Evolutionary conservation across 2,113 vertebrate genomes (phyloP).

Genomic region (Puntigrus tetrazona): DNA sequence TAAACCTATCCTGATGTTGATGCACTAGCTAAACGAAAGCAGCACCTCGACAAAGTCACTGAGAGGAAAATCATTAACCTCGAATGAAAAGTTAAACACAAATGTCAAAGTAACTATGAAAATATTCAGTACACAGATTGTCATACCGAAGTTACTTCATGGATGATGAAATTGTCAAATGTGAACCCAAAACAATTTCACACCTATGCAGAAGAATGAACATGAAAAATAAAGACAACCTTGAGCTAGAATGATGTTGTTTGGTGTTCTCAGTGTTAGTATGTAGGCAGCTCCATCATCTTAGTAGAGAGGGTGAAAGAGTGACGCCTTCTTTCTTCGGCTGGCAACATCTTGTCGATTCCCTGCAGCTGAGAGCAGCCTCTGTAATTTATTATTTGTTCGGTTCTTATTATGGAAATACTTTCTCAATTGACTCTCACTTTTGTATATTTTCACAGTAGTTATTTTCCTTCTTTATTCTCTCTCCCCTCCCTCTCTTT

Average conservation of each 20-base stretch:
- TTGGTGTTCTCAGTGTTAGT: not conserved
- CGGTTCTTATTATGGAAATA: conserved; percentile 74
- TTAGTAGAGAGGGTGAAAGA: conserved; percentile 59
- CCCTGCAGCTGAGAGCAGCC: conserved; percentile 56
- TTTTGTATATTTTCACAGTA: conserved; percentile 78
- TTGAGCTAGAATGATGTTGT: not conserved
- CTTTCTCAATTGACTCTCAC: conserved; percentile 71
- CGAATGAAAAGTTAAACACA: not conserved
- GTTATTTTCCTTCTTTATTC: conserved; percentile 72
- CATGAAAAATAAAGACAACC: not conserved
- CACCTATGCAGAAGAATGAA: not conserved
- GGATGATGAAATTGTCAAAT: not conserved
- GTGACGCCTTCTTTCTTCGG: conserved; percentile 69
- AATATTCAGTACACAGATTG: conserved; percentile 46
- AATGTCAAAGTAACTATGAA: conserved; percentile 25
- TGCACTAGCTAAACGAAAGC: conserved; percentile 66
- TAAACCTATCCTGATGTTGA: conserved; percentile 62
- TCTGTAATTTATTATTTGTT: conserved; percentile 72
- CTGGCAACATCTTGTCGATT: conserved; percentile 57
- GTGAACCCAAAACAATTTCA: not conserved
- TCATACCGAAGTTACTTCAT: not conserved
- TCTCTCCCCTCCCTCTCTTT: conserved; percentile 61
- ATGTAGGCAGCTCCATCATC: not conserved
- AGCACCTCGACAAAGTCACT: conserved; percentile 45
- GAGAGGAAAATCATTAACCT: conserved; percentile 40